Conservation (phyloP, 2,888 invertebrate genomes). For the Oeneis ivallda region DNA sequence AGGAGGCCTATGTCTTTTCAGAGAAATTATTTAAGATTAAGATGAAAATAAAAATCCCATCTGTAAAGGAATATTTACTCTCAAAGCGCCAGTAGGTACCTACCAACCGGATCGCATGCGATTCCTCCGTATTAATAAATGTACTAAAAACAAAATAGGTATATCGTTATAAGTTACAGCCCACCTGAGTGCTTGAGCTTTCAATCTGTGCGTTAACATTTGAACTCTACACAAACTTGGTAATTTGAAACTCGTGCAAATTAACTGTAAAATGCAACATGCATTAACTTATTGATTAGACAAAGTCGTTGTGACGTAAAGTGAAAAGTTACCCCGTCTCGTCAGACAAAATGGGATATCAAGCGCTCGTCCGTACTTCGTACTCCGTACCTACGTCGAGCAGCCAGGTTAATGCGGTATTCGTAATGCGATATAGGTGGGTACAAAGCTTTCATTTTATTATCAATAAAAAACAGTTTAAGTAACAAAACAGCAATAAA, state of each 20-base stretch:
- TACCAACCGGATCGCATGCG: no score
- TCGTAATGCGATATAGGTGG: conserved; percentile 32
- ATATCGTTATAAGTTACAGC: no score
- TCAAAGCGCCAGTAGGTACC: no score
- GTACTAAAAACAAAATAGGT: no score
- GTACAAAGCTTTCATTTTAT: conserved; percentile 16
- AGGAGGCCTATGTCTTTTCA: no score
- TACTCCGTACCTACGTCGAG: conserved; percentile 33
- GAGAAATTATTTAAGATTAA: no score
- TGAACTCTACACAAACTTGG: conserved; percentile 1
- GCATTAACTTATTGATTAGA: conserved; percentile 51
- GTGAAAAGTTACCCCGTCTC: conserved; percentile 57
- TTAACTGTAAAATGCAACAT: conserved; percentile 49
- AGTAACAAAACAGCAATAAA: no score
- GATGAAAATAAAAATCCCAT: no score
- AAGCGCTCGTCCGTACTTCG: conserved; percentile 47
- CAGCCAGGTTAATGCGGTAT: conserved; percentile 52
- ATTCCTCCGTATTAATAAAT: no score
- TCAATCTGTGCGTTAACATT: neutral
- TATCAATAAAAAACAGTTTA: no score
- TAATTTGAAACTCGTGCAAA: conserved; percentile 15
- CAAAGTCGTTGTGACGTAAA: conserved; percentile 49
- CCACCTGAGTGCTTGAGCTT: no score
- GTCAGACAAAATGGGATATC: conserved; percentile 61
- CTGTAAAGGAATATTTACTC: no score